Conservation (phyloP, 1,140 invertebrate genomes). For the Drosophila nigromelanica region DNA sequence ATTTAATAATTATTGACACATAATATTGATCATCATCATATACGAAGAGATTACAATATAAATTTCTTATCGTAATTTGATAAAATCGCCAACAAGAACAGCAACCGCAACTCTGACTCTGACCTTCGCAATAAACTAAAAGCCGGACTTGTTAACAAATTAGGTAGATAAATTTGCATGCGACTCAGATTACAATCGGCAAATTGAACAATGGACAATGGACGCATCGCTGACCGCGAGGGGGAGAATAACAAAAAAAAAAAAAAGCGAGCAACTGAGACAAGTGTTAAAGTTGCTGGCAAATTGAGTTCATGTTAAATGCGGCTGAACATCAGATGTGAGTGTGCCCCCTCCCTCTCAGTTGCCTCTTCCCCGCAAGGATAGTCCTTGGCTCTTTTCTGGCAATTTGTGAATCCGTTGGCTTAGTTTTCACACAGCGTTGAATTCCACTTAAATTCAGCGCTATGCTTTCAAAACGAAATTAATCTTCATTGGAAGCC, state of each 20-base stretch:
- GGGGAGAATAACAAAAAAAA: slow-evolving; percentile 17
- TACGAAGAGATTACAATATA: too few relatives aligned
- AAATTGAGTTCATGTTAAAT: slow-evolving; percentile 75
- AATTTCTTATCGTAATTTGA: too few relatives aligned
- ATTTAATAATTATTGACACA: too few relatives aligned
- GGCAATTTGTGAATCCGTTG: slow-evolving; percentile 22
- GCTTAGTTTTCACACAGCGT: slow-evolving; percentile 55
- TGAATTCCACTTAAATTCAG: slow-evolving; percentile 68
- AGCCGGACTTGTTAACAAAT: slow-evolving; percentile 69
- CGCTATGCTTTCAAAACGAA: slow-evolving; percentile 66
- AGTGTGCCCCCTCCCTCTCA: neutral
- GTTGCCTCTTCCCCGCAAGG: neutral
- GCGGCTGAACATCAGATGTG: slow-evolving; percentile 48
- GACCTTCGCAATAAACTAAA: slow-evolving; percentile 22
- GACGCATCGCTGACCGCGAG: slow-evolving; percentile 40
- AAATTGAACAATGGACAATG: slow-evolving; percentile 23
- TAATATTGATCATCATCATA: too few relatives aligned
- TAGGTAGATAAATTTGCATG: slow-evolving; percentile 69
- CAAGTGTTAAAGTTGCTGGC: slow-evolving; percentile 73
- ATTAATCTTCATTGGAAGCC: slow-evolving; percentile 81
- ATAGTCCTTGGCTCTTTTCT: neutral
- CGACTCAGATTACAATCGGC: slow-evolving; percentile 70
- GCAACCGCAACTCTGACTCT: neutral
- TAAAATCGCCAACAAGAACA: neutral
- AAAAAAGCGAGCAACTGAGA: slow-evolving; percentile 30